Evolutionary conservation across 2,888 invertebrate genomes (phyloP).

Genomic region (Dichetophora obliterata): DNA sequence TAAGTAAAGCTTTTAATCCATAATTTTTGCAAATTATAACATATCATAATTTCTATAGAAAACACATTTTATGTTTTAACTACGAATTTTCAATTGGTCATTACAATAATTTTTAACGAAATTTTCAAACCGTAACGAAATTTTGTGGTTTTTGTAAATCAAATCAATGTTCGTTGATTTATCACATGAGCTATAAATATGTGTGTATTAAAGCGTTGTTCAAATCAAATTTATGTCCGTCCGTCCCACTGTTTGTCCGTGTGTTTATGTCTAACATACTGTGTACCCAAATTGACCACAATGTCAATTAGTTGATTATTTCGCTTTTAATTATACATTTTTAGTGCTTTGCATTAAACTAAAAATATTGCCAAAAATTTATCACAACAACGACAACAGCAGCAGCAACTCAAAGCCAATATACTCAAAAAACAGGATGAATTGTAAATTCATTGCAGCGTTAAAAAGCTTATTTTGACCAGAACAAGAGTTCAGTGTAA

Average conservation of each 20-base stretch:
- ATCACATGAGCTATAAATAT: not conserved
- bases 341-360: not conserved
- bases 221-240: not conserved
- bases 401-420: not conserved
- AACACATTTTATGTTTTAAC: too few relatives aligned
- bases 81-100: not conserved
- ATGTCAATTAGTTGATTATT: conserved; percentile 36
- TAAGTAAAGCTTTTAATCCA: too few relatives aligned
- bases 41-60: too few relatives aligned
- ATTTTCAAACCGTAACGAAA: not conserved
- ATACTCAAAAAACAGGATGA: not conserved
- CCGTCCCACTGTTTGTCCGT: not conserved
- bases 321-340: conserved; percentile 32
- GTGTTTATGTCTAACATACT: not conserved
- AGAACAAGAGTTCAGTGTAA: not conserved
- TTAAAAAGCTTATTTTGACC: not conserved
- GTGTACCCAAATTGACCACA: conserved; percentile 28
- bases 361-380: not conserved
- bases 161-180: conserved; percentile 1
- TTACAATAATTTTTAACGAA: not conserved
- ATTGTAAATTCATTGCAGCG: conserved; percentile 28
- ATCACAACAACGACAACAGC: too few relatives aligned
- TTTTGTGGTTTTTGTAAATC: conserved; percentile 10
- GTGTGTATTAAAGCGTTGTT: too few relatives aligned
- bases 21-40: too few relatives aligned